phyloP scores from a whole-genome alignment of 2,113 vertebrate genomes.

The Onychostruthus taczanowskii region DNA sequence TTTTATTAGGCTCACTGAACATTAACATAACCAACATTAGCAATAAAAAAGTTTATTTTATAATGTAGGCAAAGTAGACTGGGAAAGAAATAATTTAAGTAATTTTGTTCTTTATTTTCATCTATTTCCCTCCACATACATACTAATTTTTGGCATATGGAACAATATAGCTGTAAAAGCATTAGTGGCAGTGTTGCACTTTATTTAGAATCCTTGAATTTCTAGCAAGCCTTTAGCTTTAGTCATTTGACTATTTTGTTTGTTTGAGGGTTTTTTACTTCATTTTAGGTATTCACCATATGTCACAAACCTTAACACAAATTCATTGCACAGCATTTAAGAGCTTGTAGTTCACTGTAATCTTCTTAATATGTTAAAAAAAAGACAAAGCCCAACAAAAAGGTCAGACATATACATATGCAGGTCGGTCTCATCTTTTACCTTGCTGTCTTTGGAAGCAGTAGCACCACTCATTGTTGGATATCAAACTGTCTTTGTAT shows the following conservation, averaged over 20 bases:
- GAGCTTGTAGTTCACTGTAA: not conserved
- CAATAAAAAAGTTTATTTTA: slow-evolving; percentile 43
- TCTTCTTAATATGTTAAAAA: not conserved
- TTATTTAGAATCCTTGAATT: slow-evolving; percentile 12
- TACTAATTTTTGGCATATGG: not conserved
- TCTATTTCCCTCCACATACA: not conserved
- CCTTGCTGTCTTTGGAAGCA: slow-evolving; percentile 98
- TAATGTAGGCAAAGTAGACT: not conserved
- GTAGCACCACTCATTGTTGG: slow-evolving; percentile 96
- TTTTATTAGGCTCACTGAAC: slow-evolving; percentile 56
- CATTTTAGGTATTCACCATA: not conserved
- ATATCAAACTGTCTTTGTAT: slow-evolving; percentile 86
- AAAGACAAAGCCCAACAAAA: not conserved
- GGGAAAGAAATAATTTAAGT: slow-evolving; percentile 39
- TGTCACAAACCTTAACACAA: not conserved
- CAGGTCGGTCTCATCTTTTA: slow-evolving; percentile 53
- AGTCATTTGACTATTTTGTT: not conserved
- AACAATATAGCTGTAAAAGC: slow-evolving; percentile 19
- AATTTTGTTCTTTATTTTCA: slow-evolving; percentile 15
- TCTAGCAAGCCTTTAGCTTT: not conserved
- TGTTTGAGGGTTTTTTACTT: not conserved
- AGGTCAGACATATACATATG: not conserved
- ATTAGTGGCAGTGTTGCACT: not conserved
- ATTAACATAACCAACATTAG: not conserved
- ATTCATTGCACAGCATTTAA: not conserved